phyloP scores from a whole-genome alignment of 2,797 vertebrate species.

The Hippopotamyrus pictus region DNA sequence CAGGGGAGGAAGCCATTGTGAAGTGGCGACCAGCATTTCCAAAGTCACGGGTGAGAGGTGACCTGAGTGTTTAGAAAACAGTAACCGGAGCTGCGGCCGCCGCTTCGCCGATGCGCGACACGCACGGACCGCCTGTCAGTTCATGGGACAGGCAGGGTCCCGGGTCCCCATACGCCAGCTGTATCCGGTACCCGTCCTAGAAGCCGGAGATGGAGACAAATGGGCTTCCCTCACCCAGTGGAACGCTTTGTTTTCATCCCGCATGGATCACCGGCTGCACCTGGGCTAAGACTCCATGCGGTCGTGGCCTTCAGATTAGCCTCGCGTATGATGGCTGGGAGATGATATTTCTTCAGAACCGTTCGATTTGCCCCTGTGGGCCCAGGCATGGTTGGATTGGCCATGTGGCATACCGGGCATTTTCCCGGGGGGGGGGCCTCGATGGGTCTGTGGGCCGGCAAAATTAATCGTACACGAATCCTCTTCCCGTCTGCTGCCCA shows the following conservation, averaged over 20 bases:
- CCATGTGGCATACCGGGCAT: neutral
- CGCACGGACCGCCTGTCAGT: neutral
- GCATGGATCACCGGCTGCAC: neutral
- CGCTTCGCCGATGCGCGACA: neutral
- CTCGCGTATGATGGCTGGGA: neutral
- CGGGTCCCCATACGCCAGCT: neutral
- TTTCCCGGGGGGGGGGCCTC: neutral
- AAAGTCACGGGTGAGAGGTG: slow-evolving; percentile 1
- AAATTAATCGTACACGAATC: neutral
- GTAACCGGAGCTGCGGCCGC: neutral
- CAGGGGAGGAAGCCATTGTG: neutral
- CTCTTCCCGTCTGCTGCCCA: neutral
- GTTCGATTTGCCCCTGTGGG: neutral
- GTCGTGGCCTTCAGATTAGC: neutral
- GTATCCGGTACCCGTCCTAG: neutral
- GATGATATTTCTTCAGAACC: neutral
- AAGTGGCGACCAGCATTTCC: neutral
- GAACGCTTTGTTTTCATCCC: neutral
- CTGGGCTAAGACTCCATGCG: neutral
- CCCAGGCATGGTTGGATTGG: neutral
- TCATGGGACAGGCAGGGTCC: neutral
- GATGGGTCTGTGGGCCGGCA: neutral
- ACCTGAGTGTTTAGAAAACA: neutral
- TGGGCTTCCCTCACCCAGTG: neutral
- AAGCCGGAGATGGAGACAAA: neutral